Conservation (phyloP, 2,888 invertebrate genomes). For the Julus scandinavius region DNA sequence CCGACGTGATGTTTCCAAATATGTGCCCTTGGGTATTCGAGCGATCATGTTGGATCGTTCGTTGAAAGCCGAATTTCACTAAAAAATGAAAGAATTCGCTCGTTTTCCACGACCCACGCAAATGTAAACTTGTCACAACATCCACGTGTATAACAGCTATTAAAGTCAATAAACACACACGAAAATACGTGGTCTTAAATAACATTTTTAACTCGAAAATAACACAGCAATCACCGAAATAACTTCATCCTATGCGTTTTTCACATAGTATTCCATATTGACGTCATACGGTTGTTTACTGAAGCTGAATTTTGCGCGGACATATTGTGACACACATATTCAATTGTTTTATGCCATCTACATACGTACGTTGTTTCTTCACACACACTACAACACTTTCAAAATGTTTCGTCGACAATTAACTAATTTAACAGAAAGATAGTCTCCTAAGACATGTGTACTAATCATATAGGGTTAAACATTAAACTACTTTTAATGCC, state of each 20-base stretch:
- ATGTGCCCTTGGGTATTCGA: conserved; percentile 93
- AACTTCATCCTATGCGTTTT: conserved; percentile 33
- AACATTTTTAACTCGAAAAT: conserved; percentile 1
- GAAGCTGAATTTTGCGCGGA: not conserved
- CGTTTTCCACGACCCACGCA: conserved; percentile 57
- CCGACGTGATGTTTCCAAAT: conserved; percentile 87
- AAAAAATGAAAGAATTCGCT: conserved; percentile 83
- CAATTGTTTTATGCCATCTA: not conserved
- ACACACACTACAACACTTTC: too few species aligned
- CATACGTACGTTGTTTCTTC: too few species aligned
- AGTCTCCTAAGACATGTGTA: too few species aligned
- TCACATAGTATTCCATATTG: not conserved
- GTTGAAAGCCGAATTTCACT: conserved; percentile 96
- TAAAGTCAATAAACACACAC: conserved; percentile 47
- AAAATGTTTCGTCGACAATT: too few species aligned
- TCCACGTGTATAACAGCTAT: not conserved
- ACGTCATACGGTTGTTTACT: not conserved
- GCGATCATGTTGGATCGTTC: conserved; percentile 86
- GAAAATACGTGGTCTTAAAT: not conserved
- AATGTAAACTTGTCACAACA: conserved; percentile 42
- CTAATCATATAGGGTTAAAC: too few species aligned
- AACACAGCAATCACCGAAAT: not conserved
- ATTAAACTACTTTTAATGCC: not conserved
- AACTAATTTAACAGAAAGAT: too few species aligned
- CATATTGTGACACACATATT: not conserved